phyloP scores from a whole-genome alignment of 2,113 vertebrate genomes.

The Pelmatolapia mariae region DNA sequence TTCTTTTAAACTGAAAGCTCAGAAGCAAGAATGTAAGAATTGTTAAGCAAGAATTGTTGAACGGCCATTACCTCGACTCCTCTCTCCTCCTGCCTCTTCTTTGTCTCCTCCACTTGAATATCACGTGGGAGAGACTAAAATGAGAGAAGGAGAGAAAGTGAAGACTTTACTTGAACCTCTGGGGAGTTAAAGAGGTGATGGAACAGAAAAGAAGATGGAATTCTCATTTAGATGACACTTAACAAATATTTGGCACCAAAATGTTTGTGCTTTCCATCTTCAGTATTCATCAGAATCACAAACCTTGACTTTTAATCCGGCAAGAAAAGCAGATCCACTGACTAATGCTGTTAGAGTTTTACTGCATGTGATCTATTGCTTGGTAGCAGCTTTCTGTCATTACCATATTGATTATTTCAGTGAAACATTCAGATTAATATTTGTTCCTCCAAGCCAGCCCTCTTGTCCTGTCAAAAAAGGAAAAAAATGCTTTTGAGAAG shows the following conservation, averaged over 20 bases:
- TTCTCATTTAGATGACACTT: not conserved
- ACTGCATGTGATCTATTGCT: not conserved
- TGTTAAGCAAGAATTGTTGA: not conserved
- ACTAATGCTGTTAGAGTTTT: not conserved
- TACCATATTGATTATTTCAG: not conserved
- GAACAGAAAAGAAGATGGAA: not conserved
- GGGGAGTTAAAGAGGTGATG: not conserved
- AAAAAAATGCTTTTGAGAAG: not conserved
- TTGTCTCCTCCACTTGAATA: not conserved
- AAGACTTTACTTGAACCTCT: not conserved
- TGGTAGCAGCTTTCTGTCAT: not conserved
- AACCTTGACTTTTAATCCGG: not conserved
- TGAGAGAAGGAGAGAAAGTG: not conserved
- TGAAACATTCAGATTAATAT: not conserved
- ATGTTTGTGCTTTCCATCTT: not conserved
- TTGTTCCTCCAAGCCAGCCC: not conserved
- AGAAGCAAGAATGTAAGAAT: not conserved
- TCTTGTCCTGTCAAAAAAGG: not conserved
- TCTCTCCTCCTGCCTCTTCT: not conserved
- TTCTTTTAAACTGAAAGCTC: not conserved
- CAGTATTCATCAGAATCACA: not conserved
- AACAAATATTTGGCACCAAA: not conserved
- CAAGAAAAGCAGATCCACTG: not conserved
- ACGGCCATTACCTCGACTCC: not conserved
- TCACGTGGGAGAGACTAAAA: not conserved